These are phyloP conservation scores for Neoseiulus cucumeris DNA, from an alignment of 1,140 invertebrate species.

Conservation along the genomic window DNA sequence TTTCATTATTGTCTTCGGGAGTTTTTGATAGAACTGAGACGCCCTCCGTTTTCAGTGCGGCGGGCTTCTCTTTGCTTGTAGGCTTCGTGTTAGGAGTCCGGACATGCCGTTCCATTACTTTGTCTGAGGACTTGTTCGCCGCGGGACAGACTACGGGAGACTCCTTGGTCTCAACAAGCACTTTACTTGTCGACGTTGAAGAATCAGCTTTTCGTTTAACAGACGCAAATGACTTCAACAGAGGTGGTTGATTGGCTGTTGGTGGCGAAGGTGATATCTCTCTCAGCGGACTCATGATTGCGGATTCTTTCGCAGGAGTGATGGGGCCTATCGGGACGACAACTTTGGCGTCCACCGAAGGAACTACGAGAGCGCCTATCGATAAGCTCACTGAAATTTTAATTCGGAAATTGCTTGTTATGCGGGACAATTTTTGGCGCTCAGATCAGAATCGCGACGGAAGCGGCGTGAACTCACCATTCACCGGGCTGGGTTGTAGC, in stretches of 20 bases:
- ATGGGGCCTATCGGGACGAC: slow-evolving; percentile 9
- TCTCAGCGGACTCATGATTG: neutral
- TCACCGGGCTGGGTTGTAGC: too few relatives aligned
- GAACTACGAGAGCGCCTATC: neutral
- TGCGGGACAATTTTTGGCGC: neutral
- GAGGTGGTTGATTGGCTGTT: neutral
- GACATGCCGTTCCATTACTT: too few relatives aligned
- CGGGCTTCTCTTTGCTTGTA: too few relatives aligned
- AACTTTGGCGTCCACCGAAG: neutral
- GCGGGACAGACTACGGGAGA: slow-evolving; percentile 2
- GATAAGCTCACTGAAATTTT: neutral
- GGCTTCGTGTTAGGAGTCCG: too few relatives aligned
- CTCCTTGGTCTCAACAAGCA: slow-evolving; percentile 6
- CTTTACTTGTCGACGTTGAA: slow-evolving; percentile 3
- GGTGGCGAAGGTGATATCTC: neutral
- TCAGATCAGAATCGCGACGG: neutral
- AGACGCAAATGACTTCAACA: neutral
- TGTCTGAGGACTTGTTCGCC: too few relatives aligned
- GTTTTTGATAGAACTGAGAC: too few relatives aligned
- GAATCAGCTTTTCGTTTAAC: slow-evolving; percentile 3
- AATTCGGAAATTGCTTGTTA: neutral
- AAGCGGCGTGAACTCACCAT: too few relatives aligned
- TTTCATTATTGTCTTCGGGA: too few relatives aligned
- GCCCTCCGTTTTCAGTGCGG: too few relatives aligned
- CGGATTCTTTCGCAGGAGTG: neutral